These are phyloP conservation scores for Perizoma affinitatum DNA, from an alignment of 2,888 invertebrate species.

Conservation along the genomic window DNA sequence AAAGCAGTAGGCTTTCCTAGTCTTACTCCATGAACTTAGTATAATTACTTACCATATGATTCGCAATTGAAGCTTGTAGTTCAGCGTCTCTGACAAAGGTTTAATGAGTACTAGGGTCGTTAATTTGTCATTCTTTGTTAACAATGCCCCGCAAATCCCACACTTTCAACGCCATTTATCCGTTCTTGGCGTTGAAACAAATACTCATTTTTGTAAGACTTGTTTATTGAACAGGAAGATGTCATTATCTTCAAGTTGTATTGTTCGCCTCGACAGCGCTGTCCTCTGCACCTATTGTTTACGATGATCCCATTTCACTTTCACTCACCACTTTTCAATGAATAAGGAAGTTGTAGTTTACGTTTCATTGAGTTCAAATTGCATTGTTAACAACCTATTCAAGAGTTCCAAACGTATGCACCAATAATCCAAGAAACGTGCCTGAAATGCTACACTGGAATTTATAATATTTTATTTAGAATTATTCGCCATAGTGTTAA, in stretches of 20 bases:
- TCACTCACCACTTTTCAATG: conserved; percentile 8
- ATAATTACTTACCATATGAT: no score
- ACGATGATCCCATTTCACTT: conserved; percentile 14
- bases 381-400: conserved; percentile 9
- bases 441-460: conserved; percentile 1
- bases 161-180: conserved; percentile 35
- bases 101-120: no score
- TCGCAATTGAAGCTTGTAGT: no score
- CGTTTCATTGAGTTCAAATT: conserved; percentile 8
- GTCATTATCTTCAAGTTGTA: conserved; percentile 20
- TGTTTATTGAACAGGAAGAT: conserved; percentile 29
- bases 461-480: conserved; percentile 3
- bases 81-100: no score
- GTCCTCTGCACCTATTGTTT: conserved; percentile 10
- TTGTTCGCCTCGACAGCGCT: conserved; percentile 14
- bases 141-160: conserved; percentile 36
- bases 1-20: no score
- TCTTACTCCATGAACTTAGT: no score
- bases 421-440: not conserved
- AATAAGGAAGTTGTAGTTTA: conserved; percentile 4
- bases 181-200: conserved; percentile 16
- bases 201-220: conserved; percentile 17
- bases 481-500: not conserved
- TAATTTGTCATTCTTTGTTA: not conserved
- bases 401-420: not conserved